phyloP scores from a whole-genome alignment of 2,888 invertebrate species.

The Rotaria sp. region DNA sequence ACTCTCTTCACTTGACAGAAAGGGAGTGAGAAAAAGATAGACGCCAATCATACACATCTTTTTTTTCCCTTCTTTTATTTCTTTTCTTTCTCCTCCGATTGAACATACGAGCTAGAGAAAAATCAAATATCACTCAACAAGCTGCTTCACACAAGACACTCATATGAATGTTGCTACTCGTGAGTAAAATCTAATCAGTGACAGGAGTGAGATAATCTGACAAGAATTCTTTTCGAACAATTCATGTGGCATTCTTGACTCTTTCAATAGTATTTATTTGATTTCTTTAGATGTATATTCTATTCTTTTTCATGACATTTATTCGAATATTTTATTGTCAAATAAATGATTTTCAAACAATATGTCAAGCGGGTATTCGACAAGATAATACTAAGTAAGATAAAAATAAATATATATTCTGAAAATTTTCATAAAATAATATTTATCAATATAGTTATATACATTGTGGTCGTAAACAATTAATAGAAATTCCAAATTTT shows the following conservation, averaged over 20 bases:
- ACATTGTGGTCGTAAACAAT: constrained; percentile 37
- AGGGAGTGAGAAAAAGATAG: neutral
- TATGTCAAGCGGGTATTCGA: constrained; percentile 7
- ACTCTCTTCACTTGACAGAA: neutral
- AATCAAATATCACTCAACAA: constrained; percentile 24
- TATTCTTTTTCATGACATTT: neutral
- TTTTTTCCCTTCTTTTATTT: neutral
- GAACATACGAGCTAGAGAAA: neutral
- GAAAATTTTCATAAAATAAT: too few relatives aligned
- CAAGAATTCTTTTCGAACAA: neutral
- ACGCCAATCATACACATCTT: neutral
- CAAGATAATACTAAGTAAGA: constrained; percentile 2
- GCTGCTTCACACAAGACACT: neutral
- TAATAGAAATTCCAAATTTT: constrained; percentile 37
- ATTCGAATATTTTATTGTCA: neutral
- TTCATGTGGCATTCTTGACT: neutral
- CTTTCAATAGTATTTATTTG: neutral
- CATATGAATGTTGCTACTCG: neutral
- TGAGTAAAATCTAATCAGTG: constrained; percentile 10
- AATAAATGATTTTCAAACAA: constrained; percentile 1
- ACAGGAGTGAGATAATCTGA: constrained; percentile 22
- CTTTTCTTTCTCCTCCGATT: neutral
- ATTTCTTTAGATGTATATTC: neutral
- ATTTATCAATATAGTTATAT: constrained; percentile 26
- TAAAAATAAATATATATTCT: neutral